Base-by-base conservation (phyloP, 2,797 vertebrate species). In the Mastacembelus armatus region DNA sequence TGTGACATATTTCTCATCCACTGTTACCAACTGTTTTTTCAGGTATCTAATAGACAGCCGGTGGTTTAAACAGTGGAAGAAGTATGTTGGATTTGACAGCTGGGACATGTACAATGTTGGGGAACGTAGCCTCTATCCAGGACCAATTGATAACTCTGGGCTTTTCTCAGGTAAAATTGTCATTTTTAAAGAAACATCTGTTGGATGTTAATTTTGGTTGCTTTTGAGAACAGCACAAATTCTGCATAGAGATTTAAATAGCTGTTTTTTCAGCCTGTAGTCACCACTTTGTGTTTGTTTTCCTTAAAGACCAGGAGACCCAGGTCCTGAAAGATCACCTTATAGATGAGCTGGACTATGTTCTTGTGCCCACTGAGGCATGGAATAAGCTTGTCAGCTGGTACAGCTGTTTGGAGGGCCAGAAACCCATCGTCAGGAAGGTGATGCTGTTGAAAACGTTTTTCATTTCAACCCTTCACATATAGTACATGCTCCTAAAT, bases 21-120 rank as follows among this genome's bases (percentile, higher is more conserved):
- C 27, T 51, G n/a, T 58, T 47, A 36, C 7, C 19, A 55, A 45
- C 3, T 4, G 5, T 18, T 78, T 48, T 80, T 72, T 55, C 83
- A 99, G 98, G 98, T 99, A 95, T 92, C 92, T 99, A 51, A 95
- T 99, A 84, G 96, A 98, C 89, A 98, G 95, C 61, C 93, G 96
- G 36, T 99, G 98, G 98, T 99, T 98, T 90, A 98, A 97, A 75
- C 97, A 97, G 65, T 99, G 98, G 98, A 99, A 98, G 91, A 99
- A 99, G 66, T 99, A 97, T 75, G 98, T 99, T 81, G 96, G 96
- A 44, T 99, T 96, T 59, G 97, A 99, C 89, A 97, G 93, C 81
- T 99, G 97, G 97, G 98, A 99, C 62, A 93, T 96, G 95, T 97
- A 96, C 88, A 96, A 93, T 70, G 95, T 95, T 48, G 97, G 97